Conservation (phyloP, 2,888 invertebrate genomes). For the Bibio marci region DNA sequence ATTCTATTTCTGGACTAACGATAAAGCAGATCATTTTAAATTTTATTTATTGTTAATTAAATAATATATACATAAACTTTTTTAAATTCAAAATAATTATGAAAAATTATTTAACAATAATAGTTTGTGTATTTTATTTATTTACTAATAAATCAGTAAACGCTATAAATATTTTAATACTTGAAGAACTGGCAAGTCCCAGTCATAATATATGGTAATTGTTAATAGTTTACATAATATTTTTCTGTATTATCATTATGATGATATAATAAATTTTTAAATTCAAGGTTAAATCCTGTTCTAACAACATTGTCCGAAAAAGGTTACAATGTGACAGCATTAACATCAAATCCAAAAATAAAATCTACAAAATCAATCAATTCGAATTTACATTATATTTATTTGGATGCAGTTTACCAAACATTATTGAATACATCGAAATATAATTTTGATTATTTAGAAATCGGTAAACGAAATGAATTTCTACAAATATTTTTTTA, state of each 20-base stretch:
- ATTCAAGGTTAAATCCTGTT: neutral
- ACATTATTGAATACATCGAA: no score
- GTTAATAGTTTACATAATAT: no score
- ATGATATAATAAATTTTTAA: no score
- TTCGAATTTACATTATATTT: neutral
- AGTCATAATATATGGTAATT: neutral
- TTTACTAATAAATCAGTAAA: no score
- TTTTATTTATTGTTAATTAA: no score
- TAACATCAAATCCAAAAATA: neutral
- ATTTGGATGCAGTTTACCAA: neutral
- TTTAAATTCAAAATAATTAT: no score
- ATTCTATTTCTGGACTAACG: no score
- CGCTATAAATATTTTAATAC: neutral
- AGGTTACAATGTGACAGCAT: neutral
- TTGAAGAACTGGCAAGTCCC: neutral
- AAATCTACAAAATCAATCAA: neutral
- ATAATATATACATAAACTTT: no score
- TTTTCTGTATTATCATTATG: no score
- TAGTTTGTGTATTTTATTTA: no score
- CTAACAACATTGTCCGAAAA: constrained; percentile 2
- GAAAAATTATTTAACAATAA: no score
- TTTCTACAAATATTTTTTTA: neutral
- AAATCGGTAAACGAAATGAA: neutral
- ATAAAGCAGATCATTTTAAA: no score
- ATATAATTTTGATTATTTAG: neutral